Evolutionary conservation across 2,888 invertebrate species (phyloP).

Genomic region (Ectemnius continuus): DNA sequence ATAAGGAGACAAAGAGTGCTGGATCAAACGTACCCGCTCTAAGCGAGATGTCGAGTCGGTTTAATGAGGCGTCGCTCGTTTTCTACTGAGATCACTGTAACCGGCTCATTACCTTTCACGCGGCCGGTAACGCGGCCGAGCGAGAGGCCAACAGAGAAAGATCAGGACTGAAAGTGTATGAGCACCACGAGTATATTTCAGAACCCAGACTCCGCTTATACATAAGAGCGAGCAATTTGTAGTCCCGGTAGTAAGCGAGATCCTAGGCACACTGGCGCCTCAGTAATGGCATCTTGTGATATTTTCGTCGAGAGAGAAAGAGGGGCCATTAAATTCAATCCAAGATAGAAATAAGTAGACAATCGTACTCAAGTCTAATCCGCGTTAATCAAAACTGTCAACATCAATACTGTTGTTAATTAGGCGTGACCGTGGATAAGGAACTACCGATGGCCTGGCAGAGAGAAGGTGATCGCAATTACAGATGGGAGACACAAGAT

Average conservation of each 20-base stretch:
- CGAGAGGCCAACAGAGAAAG: background rate
- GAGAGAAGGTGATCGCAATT: constrained; percentile 52
- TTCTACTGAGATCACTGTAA: constrained; percentile 39
- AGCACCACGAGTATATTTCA: constrained; percentile 33
- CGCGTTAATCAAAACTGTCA: constrained; percentile 45
- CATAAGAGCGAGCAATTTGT: constrained; percentile 12
- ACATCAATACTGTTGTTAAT: no score
- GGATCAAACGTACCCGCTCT: constrained; percentile 37
- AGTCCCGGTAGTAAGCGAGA: constrained; percentile 1
- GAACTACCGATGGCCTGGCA: background rate
- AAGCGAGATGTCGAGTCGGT: constrained; percentile 24
- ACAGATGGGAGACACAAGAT: constrained; percentile 26
- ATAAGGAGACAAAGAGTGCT: background rate
- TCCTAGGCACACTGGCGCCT: constrained; percentile 19
- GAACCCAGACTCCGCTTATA: constrained; percentile 18
- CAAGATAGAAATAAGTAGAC: constrained; percentile 9
- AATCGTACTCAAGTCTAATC: constrained; percentile 40
- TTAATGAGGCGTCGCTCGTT: constrained; percentile 51
- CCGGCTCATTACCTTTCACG: constrained; percentile 55
- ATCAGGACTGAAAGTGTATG: constrained; percentile 29
- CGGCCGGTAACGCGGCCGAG: background rate
- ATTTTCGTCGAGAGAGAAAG: constrained; percentile 34
- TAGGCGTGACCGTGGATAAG: constrained; percentile 21
- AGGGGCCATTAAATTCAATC: constrained; percentile 20
- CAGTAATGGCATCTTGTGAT: no score